phyloP scores from a whole-genome alignment of 2,113 vertebrate species.

The Ancistrus triradiatus region DNA sequence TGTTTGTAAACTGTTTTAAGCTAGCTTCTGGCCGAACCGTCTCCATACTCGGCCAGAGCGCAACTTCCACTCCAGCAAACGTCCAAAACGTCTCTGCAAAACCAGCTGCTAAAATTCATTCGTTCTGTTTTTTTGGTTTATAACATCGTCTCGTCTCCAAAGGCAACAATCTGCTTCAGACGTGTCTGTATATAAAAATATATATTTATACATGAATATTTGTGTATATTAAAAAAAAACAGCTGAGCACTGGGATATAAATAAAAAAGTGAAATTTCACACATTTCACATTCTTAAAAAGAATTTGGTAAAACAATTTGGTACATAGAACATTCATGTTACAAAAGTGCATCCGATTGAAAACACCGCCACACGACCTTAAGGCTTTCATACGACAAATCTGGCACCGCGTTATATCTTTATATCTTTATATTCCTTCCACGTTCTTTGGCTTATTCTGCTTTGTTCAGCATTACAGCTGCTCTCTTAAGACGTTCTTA shows the following conservation, averaged over 20 bases:
- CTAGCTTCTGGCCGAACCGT: too few relatives aligned
- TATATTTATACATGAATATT: slow-evolving; percentile 85
- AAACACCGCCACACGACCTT: too few relatives aligned
- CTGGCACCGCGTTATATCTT: too few relatives aligned
- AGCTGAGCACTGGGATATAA: slow-evolving; percentile 76
- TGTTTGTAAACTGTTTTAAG: too few relatives aligned
- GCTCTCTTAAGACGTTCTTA: slow-evolving; percentile 4
- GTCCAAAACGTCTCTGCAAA: slow-evolving; percentile 80
- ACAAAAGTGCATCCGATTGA: slow-evolving; percentile 86
- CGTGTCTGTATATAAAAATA: slow-evolving; percentile 80
- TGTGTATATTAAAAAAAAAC: slow-evolving; percentile 71
- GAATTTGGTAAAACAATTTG: slow-evolving; percentile 36
- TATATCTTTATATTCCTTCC: neutral
- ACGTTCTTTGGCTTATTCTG: slow-evolving; percentile 40
- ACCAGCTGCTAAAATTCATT: slow-evolving; percentile 82
- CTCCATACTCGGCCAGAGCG: slow-evolving; percentile 54
- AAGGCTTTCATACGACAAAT: too few relatives aligned
- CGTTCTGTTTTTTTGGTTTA: slow-evolving; percentile 51
- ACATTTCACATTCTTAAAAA: slow-evolving; percentile 70
- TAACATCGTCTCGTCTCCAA: slow-evolving; percentile 45
- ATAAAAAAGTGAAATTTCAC: too few relatives aligned
- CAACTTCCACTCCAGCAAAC: slow-evolving; percentile 61
- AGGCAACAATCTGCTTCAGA: slow-evolving; percentile 70
- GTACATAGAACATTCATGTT: slow-evolving; percentile 79
- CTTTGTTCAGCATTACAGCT: neutral